Percentiles rank a stretch among this genome's conserved stretches.
Conservation (phyloP, 2,113 vertebrate genomes). For the Tachycineta bicolor region DNA sequence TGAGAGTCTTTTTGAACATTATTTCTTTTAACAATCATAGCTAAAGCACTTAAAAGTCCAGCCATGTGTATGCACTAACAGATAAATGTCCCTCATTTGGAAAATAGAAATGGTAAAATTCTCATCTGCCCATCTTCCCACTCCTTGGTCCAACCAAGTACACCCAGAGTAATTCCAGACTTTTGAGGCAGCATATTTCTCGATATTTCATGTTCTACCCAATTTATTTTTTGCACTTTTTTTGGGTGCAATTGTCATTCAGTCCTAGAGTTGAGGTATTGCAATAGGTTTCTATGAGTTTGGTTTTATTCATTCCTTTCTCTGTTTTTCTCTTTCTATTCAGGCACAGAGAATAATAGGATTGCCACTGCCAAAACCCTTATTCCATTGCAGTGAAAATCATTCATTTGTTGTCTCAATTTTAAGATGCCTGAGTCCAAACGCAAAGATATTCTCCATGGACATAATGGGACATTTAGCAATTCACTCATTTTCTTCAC, state of each 20-base stretch:
- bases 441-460: constrained; percentile 76
- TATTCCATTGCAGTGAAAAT: constrained; percentile 77
- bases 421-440: constrained; percentile 77
- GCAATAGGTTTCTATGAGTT: constrained; percentile 13
- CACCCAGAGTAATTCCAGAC: constrained; percentile 14
- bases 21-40: background rate
- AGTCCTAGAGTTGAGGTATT: background rate
- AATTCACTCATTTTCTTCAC: constrained; percentile 83
- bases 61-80: background rate
- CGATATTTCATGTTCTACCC: background rate
- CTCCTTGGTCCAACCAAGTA: background rate
- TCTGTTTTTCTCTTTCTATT: constrained; percentile 46
- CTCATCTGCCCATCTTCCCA: background rate
- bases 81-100: background rate
- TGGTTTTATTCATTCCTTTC: constrained; percentile 47
- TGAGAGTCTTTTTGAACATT: background rate
- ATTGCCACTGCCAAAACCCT: constrained; percentile 68
- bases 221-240: background rate
- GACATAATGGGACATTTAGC: constrained; percentile 84
- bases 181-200: background rate
- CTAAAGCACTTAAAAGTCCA: background rate
- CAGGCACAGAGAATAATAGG: constrained; percentile 68
- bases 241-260: constrained; percentile 20
- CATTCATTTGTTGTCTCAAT: constrained; percentile 78
- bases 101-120: constrained; percentile 40